These are phyloP conservation scores for Hystrix brachyura DNA, from an alignment of 2,113 vertebrate species.

Conservation along the genomic window DNA sequence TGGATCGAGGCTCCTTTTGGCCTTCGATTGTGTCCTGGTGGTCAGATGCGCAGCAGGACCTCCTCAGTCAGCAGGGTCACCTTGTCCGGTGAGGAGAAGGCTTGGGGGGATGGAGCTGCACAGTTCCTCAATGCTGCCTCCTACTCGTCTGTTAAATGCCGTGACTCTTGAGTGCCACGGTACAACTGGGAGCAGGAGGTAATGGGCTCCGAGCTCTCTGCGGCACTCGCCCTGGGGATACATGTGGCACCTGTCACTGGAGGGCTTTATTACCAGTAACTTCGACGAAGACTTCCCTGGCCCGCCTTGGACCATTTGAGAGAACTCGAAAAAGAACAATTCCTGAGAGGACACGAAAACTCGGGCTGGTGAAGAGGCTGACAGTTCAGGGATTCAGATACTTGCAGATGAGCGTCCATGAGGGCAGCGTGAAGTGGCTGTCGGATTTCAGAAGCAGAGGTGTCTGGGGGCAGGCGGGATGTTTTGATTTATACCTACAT, in stretches of 20 bases:
- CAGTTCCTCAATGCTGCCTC: background rate
- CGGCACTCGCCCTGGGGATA: background rate
- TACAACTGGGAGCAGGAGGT: background rate
- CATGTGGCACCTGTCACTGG: background rate
- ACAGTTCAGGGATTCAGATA: background rate
- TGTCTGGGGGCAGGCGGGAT: background rate
- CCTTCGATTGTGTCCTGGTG: background rate
- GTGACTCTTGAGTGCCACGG: rapidly evolving
- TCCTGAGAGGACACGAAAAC: background rate
- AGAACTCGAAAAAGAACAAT: background rate
- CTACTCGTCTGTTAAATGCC: background rate
- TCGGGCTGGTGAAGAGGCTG: too few relatives aligned
- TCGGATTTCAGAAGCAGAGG: background rate
- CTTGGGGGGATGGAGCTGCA: background rate
- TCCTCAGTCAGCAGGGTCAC: background rate
- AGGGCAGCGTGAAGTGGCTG: background rate
- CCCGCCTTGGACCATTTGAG: background rate
- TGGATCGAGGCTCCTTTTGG: background rate
- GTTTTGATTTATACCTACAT: background rate
- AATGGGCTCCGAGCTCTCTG: background rate
- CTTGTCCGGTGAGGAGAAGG: rapidly evolving
- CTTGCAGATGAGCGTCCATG: background rate
- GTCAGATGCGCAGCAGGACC: background rate
- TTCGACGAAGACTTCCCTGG: background rate
- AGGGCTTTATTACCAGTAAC: background rate